Base-by-base conservation (phyloP, 2,113 vertebrate species). In the Romanogobio albipinnatus region DNA sequence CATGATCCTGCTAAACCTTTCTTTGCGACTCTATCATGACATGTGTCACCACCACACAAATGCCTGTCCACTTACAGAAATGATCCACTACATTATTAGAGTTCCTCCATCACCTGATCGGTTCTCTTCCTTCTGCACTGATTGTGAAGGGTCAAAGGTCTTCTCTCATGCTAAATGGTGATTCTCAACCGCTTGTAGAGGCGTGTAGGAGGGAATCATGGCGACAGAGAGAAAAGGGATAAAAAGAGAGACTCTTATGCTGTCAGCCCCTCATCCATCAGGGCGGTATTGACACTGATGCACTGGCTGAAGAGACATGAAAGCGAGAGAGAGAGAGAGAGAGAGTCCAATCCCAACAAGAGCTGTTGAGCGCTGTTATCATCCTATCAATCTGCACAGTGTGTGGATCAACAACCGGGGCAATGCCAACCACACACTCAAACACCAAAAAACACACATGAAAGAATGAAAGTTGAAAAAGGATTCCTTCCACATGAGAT, bases 61-160 rank as follows among this genome's bases (percentile, higher is more conserved):
- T 14, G 51, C 19, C 45, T 24, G 71, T 26, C 76, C 76, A 78
- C 71, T 74, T 74, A 77, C 51, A 58, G n/a, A 24, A 76, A 76
- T 76, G 26, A 56, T 11, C 36, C 59, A 49, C 59, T 13, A 62
- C 59, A 49, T 64, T 7, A 33, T 49, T 10, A 17, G 22, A 15
- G 58, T 61, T 62, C 39, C 39, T 29, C n/a, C 7, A 64, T 64
- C 77, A 62, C 33, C 15, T 79, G 49, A 56, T 76, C 51, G 14
- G 15, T 43, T 49, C 43, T 8, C 17, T 26, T 47, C 22, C 45
- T 47, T 47, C 17, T 13, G 10, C 58, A 19, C 92, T 94, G 92
- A 92, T 92, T 94, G 92, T 93, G 89, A 79, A 81, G 89, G 90
- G 92, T 92, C 89, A 93, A 91, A 85, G 91, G 93, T 93, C 91